These are phyloP conservation scores for Drosophila prosaltans DNA, from an alignment of 1,140 invertebrate genomes.

Conservation along the genomic window DNA sequence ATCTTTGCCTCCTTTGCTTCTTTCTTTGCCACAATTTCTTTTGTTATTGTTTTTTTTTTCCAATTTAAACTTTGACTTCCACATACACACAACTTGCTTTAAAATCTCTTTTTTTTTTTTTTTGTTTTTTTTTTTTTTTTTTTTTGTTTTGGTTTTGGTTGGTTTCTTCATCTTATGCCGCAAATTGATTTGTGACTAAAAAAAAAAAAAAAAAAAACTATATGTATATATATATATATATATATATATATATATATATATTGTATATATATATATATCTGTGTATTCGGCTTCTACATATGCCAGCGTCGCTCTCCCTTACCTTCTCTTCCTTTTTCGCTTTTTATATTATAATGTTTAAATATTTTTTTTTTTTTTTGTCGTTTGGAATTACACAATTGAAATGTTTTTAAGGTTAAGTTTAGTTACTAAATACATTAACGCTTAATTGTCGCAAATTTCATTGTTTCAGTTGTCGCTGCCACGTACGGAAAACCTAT, in stretches of 20 bases:
- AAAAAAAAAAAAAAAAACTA: constrained; percentile 29
- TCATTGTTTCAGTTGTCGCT: constrained; percentile 77
- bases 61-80: constrained; percentile 47
- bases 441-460: constrained; percentile 77
- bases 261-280: not conserved
- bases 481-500: constrained; percentile 42
- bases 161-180: constrained; percentile 50
- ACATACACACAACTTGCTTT: constrained; percentile 27
- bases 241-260: constrained; percentile 1
- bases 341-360: constrained; percentile 1
- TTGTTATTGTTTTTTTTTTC: constrained; percentile 20
- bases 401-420: constrained; percentile 45
- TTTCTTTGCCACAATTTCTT: constrained; percentile 18
- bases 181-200: constrained; percentile 44
- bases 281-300: not conserved
- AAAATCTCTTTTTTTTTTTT: constrained; percentile 28
- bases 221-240: constrained; percentile 7
- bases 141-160: constrained; percentile 19
- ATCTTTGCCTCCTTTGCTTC: not conserved
- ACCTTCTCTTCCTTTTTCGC: not conserved
- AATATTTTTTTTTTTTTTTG: constrained; percentile 1
- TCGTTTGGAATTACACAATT: constrained; percentile 11
- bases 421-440: constrained; percentile 52
- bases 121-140: constrained; percentile 22
- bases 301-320: not conserved